Percentiles rank a stretch among this genome's conserved stretches.
These are phyloP conservation scores for Rhagoletis zephyria DNA, from an alignment of 1,140 invertebrate genomes.

Conservation along the genomic window DNA sequence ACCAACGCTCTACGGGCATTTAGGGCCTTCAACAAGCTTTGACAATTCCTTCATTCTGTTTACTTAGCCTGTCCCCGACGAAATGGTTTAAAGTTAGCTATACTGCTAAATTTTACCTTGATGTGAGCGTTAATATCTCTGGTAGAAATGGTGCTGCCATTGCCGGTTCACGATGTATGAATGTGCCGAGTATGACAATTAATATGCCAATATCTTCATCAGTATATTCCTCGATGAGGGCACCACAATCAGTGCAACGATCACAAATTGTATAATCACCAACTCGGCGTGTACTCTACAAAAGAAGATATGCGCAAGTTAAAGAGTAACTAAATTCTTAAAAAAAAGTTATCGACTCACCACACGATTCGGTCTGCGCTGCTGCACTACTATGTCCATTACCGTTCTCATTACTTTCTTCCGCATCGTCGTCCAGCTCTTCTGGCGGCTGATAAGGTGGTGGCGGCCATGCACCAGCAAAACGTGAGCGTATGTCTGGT, in stretches of 20 bases:
- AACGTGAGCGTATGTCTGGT: conserved; percentile 73
- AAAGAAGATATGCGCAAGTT: conserved; percentile 18
- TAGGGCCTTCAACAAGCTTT: no score
- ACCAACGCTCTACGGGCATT: no score
- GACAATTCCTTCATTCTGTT: conserved; percentile 18
- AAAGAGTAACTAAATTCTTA: not conserved
- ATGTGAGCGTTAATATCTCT: conserved; percentile 89
- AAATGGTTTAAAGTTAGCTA: no score
- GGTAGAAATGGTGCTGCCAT: conserved; percentile 93
- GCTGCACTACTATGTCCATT: conserved; percentile 63
- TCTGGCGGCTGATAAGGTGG: conserved; percentile 61
- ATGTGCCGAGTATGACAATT: conserved; percentile 94
- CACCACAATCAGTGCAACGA: conserved; percentile 85
- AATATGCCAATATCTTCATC: conserved; percentile 97
- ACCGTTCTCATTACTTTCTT: conserved; percentile 60
- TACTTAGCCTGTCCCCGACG: no score
- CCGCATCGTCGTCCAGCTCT: conserved; percentile 66
- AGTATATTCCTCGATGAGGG: conserved; percentile 91
- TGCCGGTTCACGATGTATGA: conserved; percentile 94
- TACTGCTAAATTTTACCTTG: conserved; percentile 78
- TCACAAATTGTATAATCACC: conserved; percentile 83
- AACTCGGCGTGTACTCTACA: conserved; percentile 78
- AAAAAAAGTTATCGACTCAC: conserved; percentile 59
- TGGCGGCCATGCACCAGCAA: conserved; percentile 71
- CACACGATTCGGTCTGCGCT: conserved; percentile 61